These are phyloP conservation scores for Achlya flavicornis DNA, from an alignment of 2,888 invertebrate genomes.

Conservation along the genomic window DNA sequence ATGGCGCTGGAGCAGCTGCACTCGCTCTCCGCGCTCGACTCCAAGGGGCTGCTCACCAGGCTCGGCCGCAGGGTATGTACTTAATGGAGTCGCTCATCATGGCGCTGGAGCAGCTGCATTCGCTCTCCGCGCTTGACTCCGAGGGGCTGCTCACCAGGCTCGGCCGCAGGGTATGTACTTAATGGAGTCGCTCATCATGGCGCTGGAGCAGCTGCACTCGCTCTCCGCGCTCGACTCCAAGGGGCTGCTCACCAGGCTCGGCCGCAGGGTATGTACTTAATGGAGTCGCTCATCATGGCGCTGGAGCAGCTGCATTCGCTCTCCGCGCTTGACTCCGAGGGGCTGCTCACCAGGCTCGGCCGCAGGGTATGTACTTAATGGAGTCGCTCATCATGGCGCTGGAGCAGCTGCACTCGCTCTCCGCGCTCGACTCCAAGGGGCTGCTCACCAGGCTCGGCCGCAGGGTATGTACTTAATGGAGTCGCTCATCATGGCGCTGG, in stretches of 20 bases:
- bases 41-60: slow-evolving; percentile 93
- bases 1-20: slow-evolving; percentile 99
- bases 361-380: slow-evolving; percentile 81
- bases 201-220: no score
- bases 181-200: no score
- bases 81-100: slow-evolving; percentile 98
- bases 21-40: slow-evolving; percentile 97
- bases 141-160: slow-evolving; percentile 93
- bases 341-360: slow-evolving; percentile 91
- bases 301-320: slow-evolving; percentile 98
- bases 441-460: no score
- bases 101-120: slow-evolving; percentile 99
- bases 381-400: no score
- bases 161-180: slow-evolving; percentile 86
- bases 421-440: no score
- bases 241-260: no score
- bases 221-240: no score
- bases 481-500: slow-evolving; percentile 98
- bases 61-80: slow-evolving; percentile 90
- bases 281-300: slow-evolving; percentile 99
- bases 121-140: slow-evolving; percentile 97
- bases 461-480: no score
- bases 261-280: no score
- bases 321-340: slow-evolving; percentile 97
- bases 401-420: no score